Evolutionary conservation across 2,888 invertebrate species (phyloP), one percentile per base, ranked within the genome.

Genomic region (Lasius platythorax): DNA sequence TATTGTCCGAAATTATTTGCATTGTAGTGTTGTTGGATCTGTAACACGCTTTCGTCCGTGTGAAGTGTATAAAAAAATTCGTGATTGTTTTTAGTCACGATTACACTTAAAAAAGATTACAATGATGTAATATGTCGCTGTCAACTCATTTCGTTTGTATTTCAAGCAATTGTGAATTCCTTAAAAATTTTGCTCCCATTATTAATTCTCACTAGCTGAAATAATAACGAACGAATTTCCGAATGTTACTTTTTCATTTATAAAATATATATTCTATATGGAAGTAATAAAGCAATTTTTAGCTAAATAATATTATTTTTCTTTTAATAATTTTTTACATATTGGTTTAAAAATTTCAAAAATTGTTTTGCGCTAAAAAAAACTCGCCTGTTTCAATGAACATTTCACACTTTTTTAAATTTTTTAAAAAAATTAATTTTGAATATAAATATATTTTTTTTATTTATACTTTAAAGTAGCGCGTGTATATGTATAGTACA

Each of bases 1-100:
- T 37, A 33, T 33, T 33, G 58, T n/a, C 12, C 30, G n/a, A 15
- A 64, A 63, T 15, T 9, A 76, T 76, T 72, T 74, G 30, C 43
- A 6, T 63, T 11, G 33, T 33, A 33, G 28, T 15, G 46, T 18
- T n/a, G 12, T 37, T 50, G 37, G 12, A 33, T n/a, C 33, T 67
- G 53, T 18, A 53, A 66, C 6, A 53, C 8, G 67, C 37, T 67
- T 37, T 76, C 18, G 50, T 18, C 18, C 67, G 18, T 64, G 46
- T 64, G 18, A 50, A 75, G 50, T 5, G 1, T 50, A n/a, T 33
- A 64, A 3, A 50, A 4, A 6, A 66, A 64, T 75, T 50, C 23
- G 18, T 40, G 18, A 73, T n/a, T 23, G 33, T 37, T 76, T 66
- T 2, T 66, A 6, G 0, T 76, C 53, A 37, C 28, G 30, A n/a